Base-by-base conservation (phyloP, 2,113 vertebrate genomes). In the Ochotona princeps region DNA sequence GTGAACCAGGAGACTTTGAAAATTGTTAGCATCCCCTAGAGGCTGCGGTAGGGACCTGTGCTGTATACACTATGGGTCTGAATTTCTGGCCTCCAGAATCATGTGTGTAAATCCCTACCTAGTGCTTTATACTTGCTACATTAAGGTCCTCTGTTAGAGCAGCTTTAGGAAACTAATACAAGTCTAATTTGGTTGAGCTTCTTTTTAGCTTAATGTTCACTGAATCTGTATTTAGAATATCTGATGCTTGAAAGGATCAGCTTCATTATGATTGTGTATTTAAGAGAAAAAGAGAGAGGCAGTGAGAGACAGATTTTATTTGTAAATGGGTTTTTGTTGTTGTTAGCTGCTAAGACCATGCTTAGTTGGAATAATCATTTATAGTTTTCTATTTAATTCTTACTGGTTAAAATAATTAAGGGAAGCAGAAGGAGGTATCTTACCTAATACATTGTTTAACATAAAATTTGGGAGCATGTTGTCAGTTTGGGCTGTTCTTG, bases 341-440 rank as follows among this genome's bases (percentile, higher is more conserved):
- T 4, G 49, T 91, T 60, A 76, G 54, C 32, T 86, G 7, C 14
- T 21, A 91, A 72, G 35, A 72, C 21, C 10, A 49, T 18, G 38
- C 26, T 80, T 80, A 75, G 15, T 30, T 28, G 85, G 9, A 75
- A 88, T 8, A 67, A 49, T 38, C 70, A 79, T 26, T 92, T 74
- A 15, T 54, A 3, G 74, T 83, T 79, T 83, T 63, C 57, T 82
- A 14, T 87, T 73, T 17, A 57, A 47, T 44, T 44, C 38, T 44
- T 44, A 54, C 32, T 47, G 14, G 4, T 63, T 76, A 21, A 76
- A 91, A 86, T 35, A 87, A 84, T 89, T 32, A 66, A 66, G 81
- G 15, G 26, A 86, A 14, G 21, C 61, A 3, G 28, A 81, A 47
- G 67, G 65, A 73, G 25, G 13, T 76, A 35, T 67, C 32, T 67